These are phyloP conservation scores for Hucho hucho DNA, from an alignment of 2,113 vertebrate species.

Conservation along the genomic window DNA sequence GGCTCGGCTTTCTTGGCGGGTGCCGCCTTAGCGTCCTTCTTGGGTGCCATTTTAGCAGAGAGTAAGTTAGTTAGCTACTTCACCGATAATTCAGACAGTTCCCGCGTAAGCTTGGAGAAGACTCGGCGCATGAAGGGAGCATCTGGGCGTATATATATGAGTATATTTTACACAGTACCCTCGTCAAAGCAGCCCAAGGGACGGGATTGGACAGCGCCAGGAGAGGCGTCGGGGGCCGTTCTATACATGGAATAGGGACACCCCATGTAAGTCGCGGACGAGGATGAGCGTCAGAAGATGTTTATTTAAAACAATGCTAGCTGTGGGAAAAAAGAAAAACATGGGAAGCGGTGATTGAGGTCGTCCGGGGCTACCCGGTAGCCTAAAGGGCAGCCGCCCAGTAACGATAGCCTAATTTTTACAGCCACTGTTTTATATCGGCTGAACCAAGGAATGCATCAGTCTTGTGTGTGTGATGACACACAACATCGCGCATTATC, in stretches of 20 bases:
- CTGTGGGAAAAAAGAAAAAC: conserved; percentile 46
- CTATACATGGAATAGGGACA: conserved; percentile 68
- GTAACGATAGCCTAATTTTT: not conserved
- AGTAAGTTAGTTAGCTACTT: conserved; percentile 47
- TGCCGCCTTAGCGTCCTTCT: conserved; percentile 75
- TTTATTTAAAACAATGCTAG: conserved; percentile 49
- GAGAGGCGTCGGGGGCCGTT: conserved; percentile 54
- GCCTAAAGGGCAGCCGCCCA: not conserved
- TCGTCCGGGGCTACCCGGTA: conserved; percentile 27
- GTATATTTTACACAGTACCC: conserved; percentile 65
- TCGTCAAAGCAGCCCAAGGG: conserved; percentile 33
- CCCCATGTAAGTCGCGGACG: conserved; percentile 1
- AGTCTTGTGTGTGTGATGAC: no score
- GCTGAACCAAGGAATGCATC: not conserved
- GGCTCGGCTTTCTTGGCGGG: conserved; percentile 74
- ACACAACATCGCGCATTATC: no score
- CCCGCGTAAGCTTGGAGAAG: conserved; percentile 64
- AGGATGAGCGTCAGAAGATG: conserved; percentile 23
- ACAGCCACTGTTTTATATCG: not conserved
- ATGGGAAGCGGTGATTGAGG: conserved; percentile 34
- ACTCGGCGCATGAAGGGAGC: conserved; percentile 65
- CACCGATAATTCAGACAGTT: conserved; percentile 45
- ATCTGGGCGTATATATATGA: conserved; percentile 74
- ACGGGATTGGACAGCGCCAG: conserved; percentile 65
- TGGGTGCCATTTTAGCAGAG: conserved; percentile 73